Evolutionary conservation across 2,797 vertebrate species (phyloP).

Genomic region (Vespertilio murinus): DNA sequence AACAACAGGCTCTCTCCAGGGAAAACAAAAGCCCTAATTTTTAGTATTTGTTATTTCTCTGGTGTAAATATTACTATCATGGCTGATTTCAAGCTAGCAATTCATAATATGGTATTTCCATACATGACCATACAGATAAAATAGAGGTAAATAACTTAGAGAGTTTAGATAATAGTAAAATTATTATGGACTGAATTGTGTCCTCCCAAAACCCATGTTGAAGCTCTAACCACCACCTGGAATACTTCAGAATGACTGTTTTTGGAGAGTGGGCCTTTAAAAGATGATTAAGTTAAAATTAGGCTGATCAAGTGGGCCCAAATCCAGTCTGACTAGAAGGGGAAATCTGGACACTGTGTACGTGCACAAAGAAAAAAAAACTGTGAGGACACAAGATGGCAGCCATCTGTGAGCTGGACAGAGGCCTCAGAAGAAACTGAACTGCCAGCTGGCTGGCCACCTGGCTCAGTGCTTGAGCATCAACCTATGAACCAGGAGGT

Average conservation of each 20-base stretch:
- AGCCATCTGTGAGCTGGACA: not conserved
- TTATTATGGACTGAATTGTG: not conserved
- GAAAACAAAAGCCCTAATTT: not conserved
- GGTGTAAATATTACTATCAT: not conserved
- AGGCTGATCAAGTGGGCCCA: not conserved
- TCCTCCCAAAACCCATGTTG: not conserved
- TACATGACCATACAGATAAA: not conserved
- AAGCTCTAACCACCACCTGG: not conserved
- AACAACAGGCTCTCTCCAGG: not conserved
- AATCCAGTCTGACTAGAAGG: not conserved
- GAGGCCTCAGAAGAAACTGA: not conserved
- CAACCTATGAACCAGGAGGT: too few relatives aligned
- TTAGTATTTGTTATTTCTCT: not conserved
- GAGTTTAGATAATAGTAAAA: not conserved
- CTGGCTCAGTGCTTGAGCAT: too few relatives aligned
- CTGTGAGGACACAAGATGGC: not conserved
- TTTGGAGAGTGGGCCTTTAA: not conserved
- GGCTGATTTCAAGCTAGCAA: not conserved
- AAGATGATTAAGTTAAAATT: not conserved
- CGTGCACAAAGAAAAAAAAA: not conserved
- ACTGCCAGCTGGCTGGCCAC: too few relatives aligned
- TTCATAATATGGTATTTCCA: not conserved
- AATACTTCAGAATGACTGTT: not conserved
- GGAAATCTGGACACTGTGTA: not conserved
- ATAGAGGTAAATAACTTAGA: not conserved